phyloP scores from a whole-genome alignment of 23 tunicate species.

The Diplosoma virens region DNA sequence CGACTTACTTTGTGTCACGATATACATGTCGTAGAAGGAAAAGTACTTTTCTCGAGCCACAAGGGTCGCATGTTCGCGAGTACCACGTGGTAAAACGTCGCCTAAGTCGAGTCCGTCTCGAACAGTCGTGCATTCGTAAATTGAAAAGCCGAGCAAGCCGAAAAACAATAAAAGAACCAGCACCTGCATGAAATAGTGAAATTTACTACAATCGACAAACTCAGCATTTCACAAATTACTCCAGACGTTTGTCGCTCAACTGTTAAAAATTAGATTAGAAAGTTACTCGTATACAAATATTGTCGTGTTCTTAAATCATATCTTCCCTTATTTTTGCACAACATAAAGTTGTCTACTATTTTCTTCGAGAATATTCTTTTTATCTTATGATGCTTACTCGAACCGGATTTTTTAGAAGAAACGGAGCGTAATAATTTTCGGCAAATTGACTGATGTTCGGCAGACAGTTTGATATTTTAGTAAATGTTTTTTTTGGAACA shows the following conservation, averaged over 20 bases:
- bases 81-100: conserved; percentile 84
- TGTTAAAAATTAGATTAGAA: no score
- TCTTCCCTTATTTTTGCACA: no score
- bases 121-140: conserved; percentile 58
- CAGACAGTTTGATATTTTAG: conserved; percentile 15
- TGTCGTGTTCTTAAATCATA: no score
- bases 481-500: not conserved
- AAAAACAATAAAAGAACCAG: conserved; percentile 55
- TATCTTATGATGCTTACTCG: no score
- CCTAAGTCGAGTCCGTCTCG: conserved; percentile 78
- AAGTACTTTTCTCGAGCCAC: conserved; percentile 71
- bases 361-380: no score
- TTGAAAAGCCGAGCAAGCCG: conserved; percentile 55
- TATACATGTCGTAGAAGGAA: conserved; percentile 79
- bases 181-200: conserved; percentile 11
- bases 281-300: no score
- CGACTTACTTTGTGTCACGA: conserved; percentile 70
- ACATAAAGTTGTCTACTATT: no score
- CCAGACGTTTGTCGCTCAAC: no score
- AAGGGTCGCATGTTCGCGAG: conserved; percentile 77
- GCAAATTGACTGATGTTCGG: conserved; percentile 59
- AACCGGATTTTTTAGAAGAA: conserved; percentile 72
- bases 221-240: not conserved
- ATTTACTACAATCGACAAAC: not conserved
- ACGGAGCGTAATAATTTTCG: conserved; percentile 82